A percentile compares a stretch with the other conserved stretches of the same genome.
These are phyloP conservation scores for Poecilia velifera DNA, from an alignment of 2,797 vertebrate species.

Conservation along the genomic window DNA sequence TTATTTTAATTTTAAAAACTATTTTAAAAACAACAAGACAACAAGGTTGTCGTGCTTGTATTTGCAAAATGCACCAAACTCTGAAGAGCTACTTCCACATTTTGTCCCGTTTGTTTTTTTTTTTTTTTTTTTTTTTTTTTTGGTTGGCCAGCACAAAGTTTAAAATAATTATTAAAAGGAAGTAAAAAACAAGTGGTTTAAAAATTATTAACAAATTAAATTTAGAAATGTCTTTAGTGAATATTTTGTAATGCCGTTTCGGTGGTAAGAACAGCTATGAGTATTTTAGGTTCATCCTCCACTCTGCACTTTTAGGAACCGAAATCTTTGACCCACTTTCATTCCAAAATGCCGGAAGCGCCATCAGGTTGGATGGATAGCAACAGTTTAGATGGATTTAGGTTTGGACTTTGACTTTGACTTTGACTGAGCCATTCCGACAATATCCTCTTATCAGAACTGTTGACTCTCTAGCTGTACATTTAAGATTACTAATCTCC, in stretches of 20 bases:
- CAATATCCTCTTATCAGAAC: background rate
- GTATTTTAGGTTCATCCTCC: background rate
- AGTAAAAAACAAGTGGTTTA: background rate
- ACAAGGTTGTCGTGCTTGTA: background rate
- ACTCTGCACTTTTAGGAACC: background rate
- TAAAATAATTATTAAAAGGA: background rate
- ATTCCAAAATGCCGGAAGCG: background rate
- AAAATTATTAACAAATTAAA: background rate
- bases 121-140: background rate
- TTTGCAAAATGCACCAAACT: conserved; percentile 9
- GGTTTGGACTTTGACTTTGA: background rate
- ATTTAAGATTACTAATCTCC: background rate
- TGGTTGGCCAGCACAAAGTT: background rate
- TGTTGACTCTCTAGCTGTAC: background rate
- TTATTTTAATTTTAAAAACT: background rate
- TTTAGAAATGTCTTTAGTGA: background rate
- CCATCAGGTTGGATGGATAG: background rate
- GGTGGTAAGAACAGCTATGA: background rate
- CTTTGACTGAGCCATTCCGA: background rate
- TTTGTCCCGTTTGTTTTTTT: background rate
- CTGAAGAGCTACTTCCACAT: background rate
- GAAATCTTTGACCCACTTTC: background rate
- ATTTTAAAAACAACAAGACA: too few relatives aligned
- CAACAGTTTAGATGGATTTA: background rate
- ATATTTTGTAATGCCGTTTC: background rate